Percentiles rank a stretch among this genome's conserved stretches.
phyloP scores from a whole-genome alignment of 2,888 invertebrate species.

The Hololepta plana region DNA sequence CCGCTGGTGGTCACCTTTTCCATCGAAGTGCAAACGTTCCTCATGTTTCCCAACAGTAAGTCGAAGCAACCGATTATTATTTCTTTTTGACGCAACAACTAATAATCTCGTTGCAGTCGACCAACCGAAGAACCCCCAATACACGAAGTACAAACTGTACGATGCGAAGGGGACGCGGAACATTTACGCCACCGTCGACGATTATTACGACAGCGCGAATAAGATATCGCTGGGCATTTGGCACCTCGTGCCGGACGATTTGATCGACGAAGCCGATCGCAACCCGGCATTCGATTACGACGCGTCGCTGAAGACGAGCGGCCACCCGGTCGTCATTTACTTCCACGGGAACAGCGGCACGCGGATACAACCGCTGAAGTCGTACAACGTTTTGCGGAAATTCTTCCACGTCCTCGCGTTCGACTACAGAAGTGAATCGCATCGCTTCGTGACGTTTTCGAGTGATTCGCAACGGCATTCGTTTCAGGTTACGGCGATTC shows the following conservation, averaged over 20 bases:
- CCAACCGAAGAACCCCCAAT: slow-evolving; percentile 14
- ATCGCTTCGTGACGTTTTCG: neutral
- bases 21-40: slow-evolving; percentile 6
- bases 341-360: slow-evolving; percentile 25
- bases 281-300: slow-evolving; percentile 29
- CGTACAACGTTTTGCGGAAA: slow-evolving; percentile 54
- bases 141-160: slow-evolving; percentile 19
- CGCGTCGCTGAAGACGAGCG: slow-evolving; percentile 30
- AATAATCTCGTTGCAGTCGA: slow-evolving; percentile 15
- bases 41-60: slow-evolving; percentile 52
- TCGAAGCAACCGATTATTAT: slow-evolving; percentile 11
- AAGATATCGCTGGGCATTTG: slow-evolving; percentile 39
- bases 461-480: neutral
- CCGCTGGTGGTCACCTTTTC: slow-evolving; percentile 8
- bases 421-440: slow-evolving; percentile 22
- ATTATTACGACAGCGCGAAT: slow-evolving; percentile 11
- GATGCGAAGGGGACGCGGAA: slow-evolving; percentile 41
- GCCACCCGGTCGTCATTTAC: slow-evolving; percentile 20
- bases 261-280: slow-evolving; percentile 29
- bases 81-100: neutral
- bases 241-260: slow-evolving; percentile 60
- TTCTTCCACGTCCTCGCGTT: slow-evolving; percentile 23
- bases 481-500: slow-evolving; percentile 22
- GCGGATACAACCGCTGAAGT: slow-evolving; percentile 16
- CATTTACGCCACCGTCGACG: slow-evolving; percentile 37